Conservation (phyloP, 2,888 invertebrate species). For the Taphrorychus bicolor region DNA sequence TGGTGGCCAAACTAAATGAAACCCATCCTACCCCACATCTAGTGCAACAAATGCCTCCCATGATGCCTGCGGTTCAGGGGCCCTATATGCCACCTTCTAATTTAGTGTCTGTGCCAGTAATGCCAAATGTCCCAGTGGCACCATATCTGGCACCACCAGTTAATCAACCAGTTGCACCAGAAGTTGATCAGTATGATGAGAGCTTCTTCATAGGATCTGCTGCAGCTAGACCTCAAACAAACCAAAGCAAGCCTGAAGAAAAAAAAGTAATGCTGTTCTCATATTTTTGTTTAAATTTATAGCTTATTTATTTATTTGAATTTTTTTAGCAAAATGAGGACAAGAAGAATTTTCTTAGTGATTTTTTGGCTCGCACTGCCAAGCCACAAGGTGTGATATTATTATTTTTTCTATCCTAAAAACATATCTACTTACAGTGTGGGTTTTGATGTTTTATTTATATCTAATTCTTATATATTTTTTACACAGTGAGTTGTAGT, state of each 20-base stretch:
- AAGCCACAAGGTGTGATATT: constrained; percentile 55
- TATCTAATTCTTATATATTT: constrained; percentile 25
- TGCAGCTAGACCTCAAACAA: background rate
- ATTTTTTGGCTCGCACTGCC: constrained; percentile 56
- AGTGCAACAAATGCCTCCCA: too few species aligned
- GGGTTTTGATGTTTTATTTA: background rate
- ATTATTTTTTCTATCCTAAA: background rate
- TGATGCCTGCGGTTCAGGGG: background rate
- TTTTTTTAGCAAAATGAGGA: constrained; percentile 56
- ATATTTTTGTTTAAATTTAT: background rate
- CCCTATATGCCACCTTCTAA: too few species aligned
- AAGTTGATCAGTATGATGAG: constrained; percentile 51
- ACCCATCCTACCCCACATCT: constrained; percentile 31
- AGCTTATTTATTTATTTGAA: constrained; percentile 17
- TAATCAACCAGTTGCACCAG: constrained; percentile 34
- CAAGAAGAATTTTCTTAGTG: constrained; percentile 57
- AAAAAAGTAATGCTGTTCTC: constrained; percentile 42
- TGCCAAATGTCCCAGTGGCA: too few species aligned
- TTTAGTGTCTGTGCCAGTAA: too few species aligned
- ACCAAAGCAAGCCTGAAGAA: constrained; percentile 3
- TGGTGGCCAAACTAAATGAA: constrained; percentile 53
- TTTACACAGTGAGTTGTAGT: constrained; percentile 48
- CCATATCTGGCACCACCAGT: background rate
- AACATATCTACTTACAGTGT: background rate
- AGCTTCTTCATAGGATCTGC: constrained; percentile 53